These are phyloP conservation scores for Pongo abelii DNA, from an alignment of 2,113 vertebrate genomes.

Conservation along the genomic window DNA sequence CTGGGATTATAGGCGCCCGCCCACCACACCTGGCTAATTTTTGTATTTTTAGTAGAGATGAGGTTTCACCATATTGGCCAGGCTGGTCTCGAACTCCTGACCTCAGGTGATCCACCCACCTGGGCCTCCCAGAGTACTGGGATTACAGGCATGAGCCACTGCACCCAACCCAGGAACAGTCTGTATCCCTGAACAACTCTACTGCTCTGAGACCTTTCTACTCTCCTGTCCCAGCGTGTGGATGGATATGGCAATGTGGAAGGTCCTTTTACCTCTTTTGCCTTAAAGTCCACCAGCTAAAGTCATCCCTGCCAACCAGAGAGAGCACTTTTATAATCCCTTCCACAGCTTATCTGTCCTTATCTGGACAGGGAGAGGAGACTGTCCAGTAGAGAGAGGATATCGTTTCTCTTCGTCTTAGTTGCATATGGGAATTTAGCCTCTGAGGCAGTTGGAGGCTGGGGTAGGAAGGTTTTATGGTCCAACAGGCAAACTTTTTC, in stretches of 20 bases:
- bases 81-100: too few relatives aligned
- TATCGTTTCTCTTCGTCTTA: background rate
- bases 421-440: background rate
- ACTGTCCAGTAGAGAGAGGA: rapidly evolving
- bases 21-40: too few relatives aligned
- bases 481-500: background rate
- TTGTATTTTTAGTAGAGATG: too few relatives aligned
- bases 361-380: background rate
- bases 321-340: background rate
- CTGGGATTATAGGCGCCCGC: too few relatives aligned
- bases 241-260: background rate
- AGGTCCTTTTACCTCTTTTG: background rate
- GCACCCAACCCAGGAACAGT: too few relatives aligned
- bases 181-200: background rate
- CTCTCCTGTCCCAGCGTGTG: background rate
- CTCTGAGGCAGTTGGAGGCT: background rate
- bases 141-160: too few relatives aligned
- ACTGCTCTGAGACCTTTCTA: background rate
- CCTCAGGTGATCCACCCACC: too few relatives aligned
- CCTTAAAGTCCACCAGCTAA: background rate
- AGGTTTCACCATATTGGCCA: too few relatives aligned
- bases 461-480: background rate
- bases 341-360: background rate
- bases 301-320: background rate
- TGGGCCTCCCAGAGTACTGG: too few relatives aligned